Evolutionary conservation across 1,140 invertebrate genomes (phyloP).

Genomic region (Agraylea sexmaculata): DNA sequence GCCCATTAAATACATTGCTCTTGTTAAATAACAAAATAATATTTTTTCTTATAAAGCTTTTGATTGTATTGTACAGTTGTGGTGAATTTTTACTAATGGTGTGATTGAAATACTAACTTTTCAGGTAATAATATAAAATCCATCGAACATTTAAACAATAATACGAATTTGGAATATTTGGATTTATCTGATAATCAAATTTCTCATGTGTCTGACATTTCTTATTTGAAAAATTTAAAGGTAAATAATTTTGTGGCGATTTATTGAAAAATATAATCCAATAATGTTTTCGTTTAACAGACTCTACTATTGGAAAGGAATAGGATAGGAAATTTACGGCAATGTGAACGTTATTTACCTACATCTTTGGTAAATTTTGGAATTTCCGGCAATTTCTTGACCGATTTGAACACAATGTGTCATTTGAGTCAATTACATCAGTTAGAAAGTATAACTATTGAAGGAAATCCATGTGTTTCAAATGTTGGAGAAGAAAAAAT

Average conservation of each 20-base stretch:
- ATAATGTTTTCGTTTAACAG: conserved; percentile 40
- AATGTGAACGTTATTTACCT: conserved; percentile 74
- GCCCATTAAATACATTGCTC: conserved; percentile 7
- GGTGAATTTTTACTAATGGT: neutral
- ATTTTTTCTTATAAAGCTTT: neutral
- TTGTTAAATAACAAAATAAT: conserved; percentile 3
- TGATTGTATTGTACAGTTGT: neutral
- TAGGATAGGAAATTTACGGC: conserved; percentile 64
- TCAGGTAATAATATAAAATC: conserved; percentile 55
- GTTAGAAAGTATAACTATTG: conserved; percentile 69
- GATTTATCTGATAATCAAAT: conserved; percentile 87
- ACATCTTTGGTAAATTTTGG: conserved; percentile 60
- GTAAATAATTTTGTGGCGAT: conserved; percentile 35
- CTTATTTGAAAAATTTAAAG: conserved; percentile 66
- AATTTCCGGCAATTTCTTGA: conserved; percentile 72
- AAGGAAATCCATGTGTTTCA: conserved; percentile 75
- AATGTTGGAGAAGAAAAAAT: conserved; percentile 50
- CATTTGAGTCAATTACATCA: conserved; percentile 62
- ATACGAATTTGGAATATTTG: conserved; percentile 65
- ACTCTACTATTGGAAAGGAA: conserved; percentile 78
- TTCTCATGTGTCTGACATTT: conserved; percentile 69
- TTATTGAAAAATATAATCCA: neutral
- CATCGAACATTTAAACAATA: conserved; percentile 76
- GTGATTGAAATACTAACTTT: conserved; percentile 23
- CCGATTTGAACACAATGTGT: conserved; percentile 78